A percentile compares a stretch with the other conserved stretches of the same genome.
Evolutionary conservation across 2,888 invertebrate species (phyloP).

Genomic region (Atethmia centrago): DNA sequence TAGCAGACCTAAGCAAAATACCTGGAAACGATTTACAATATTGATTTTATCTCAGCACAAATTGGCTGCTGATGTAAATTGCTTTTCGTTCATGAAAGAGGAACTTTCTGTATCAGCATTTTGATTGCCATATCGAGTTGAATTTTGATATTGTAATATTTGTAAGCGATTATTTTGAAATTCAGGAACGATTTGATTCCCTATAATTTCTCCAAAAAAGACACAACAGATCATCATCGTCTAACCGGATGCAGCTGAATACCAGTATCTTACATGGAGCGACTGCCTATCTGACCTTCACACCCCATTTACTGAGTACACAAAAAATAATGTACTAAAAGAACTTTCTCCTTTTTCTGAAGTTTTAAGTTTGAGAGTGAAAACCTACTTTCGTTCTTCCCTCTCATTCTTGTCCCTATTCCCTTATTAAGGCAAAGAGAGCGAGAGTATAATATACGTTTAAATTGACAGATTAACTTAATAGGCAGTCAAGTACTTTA

Average conservation of each 20-base stretch:
- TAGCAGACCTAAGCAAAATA: conserved; percentile 7
- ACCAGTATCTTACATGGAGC: too few species aligned
- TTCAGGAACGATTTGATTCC: conserved; percentile 4
- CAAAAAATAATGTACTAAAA: not conserved
- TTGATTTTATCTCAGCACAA: conserved; percentile 28
- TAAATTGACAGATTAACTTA: conserved; percentile 51
- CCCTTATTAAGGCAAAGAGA: conserved; percentile 10
- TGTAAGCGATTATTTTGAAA: conserved; percentile 12
- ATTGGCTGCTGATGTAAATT: conserved; percentile 34
- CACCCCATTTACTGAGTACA: too few species aligned
- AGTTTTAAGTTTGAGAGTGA: conserved; percentile 3
- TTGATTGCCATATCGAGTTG: conserved; percentile 16
- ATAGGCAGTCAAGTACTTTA: conserved; percentile 48
- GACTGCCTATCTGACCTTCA: too few species aligned
- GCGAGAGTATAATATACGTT: conserved; percentile 26
- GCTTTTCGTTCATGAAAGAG: conserved; percentile 17
- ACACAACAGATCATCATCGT: too few species aligned
- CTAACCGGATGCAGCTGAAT: too few species aligned
- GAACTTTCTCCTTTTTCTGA: not conserved
- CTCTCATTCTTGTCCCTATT: not conserved
- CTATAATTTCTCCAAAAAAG: not conserved
- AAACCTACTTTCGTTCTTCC: not conserved
- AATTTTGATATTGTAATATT: conserved; percentile 31
- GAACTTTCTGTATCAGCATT: conserved; percentile 17
- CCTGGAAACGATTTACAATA: conserved; percentile 15